Percentiles rank a stretch among this genome's conserved stretches.
Evolutionary conservation across 2,113 vertebrate species (phyloP).

Genomic region (Phylloscopus whistleri): DNA sequence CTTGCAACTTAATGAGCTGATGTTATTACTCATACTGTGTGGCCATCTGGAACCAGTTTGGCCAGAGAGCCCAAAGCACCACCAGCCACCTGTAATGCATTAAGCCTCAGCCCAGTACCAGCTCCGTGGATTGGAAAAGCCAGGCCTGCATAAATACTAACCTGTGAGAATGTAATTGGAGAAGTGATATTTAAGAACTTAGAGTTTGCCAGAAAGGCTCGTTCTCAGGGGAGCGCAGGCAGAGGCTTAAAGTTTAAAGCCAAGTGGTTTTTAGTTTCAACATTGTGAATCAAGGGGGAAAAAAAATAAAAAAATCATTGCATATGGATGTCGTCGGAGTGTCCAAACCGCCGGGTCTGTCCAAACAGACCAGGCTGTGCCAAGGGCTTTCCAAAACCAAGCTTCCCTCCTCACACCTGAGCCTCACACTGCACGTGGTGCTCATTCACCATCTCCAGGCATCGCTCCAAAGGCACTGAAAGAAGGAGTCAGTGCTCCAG

Average conservation of each 20-base stretch:
- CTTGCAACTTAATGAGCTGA: conserved; percentile 73
- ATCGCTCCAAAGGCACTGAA: background rate
- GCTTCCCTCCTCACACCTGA: conserved; percentile 19
- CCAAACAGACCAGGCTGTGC: conserved; percentile 20
- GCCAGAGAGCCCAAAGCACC: conserved; percentile 61
- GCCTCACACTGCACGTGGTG: background rate
- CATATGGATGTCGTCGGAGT: conserved; percentile 52
- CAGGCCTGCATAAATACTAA: conserved; percentile 74
- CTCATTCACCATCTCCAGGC: background rate
- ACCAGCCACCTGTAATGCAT: conserved; percentile 81
- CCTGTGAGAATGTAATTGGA: conserved; percentile 80
- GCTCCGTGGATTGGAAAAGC: conserved; percentile 67
- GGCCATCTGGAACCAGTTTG: conserved; percentile 85
- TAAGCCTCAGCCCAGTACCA: conserved; percentile 74
- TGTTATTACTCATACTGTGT: conserved; percentile 73
- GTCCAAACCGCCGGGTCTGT: background rate
- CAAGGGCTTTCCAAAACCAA: conserved; percentile 24
- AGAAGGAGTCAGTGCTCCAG: background rate
- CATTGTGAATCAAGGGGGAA: conserved; percentile 43
- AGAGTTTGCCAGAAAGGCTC: conserved; percentile 70
- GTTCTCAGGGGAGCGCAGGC: conserved; percentile 70
- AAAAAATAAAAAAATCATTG: conserved; percentile 35
- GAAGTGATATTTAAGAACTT: conserved; percentile 80
- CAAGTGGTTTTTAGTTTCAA: conserved; percentile 73
- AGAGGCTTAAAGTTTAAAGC: conserved; percentile 73